phyloP scores from a whole-genome alignment of 2,113 vertebrate genomes.

The Atherinomorus stipes region DNA sequence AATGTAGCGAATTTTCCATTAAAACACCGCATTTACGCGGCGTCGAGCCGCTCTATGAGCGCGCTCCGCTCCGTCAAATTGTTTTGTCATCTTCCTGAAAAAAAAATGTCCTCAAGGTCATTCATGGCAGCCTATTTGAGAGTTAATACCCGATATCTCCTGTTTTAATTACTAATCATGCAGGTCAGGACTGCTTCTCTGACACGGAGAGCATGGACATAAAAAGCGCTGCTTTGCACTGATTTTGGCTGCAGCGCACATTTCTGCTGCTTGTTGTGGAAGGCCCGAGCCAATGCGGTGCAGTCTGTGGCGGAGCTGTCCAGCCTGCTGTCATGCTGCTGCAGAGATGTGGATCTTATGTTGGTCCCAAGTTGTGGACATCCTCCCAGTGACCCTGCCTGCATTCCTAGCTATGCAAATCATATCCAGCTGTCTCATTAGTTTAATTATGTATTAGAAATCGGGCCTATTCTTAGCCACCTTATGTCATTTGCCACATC shows the following conservation, averaged over 20 bases:
- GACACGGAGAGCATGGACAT: conserved; percentile 15
- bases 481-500: conserved; percentile 48
- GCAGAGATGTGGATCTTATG: conserved; percentile 62
- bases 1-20: conserved; percentile 4
- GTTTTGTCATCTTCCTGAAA: conserved; percentile 54
- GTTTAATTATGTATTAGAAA: conserved; percentile 42
- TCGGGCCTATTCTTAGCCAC: conserved; percentile 45
- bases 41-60: conserved; percentile 2
- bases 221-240: conserved; percentile 40
- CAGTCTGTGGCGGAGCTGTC: conserved; percentile 51
- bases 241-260: conserved; percentile 53
- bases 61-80: conserved; percentile 32
- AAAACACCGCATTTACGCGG: conserved; percentile 49
- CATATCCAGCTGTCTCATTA: conserved; percentile 25
- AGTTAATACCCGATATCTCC: conserved; percentile 35
- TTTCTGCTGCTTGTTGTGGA: conserved; percentile 54
- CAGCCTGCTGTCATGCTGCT: conserved; percentile 53
- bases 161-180: conserved; percentile 34
- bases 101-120: conserved; percentile 84
- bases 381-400: background rate
- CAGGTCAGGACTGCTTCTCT: background rate
- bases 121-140: conserved; percentile 47
- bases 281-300: conserved; percentile 72
- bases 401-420: conserved; percentile 6
- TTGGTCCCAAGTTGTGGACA: conserved; percentile 27